Conservation (phyloP, 2,113 vertebrate genomes). For the Vicugna pacos region DNA sequence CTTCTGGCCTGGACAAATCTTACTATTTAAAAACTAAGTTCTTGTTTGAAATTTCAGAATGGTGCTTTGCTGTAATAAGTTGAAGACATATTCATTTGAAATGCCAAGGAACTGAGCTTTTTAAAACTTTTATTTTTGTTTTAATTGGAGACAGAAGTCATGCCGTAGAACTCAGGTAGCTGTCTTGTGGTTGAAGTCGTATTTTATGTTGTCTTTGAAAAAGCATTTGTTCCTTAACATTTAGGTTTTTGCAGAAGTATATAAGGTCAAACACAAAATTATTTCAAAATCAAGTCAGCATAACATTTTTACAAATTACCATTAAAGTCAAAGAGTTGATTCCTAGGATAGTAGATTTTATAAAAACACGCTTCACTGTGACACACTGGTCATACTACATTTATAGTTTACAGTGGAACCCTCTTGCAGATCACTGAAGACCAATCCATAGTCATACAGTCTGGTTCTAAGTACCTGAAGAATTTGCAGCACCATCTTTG, state of each 20-base stretch:
- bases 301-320: slow-evolving; percentile 48
- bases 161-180: not conserved
- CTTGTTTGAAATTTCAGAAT: slow-evolving; percentile 61
- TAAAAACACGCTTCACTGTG: not conserved
- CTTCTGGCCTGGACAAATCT: slow-evolving; percentile 46
- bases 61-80: slow-evolving; percentile 38
- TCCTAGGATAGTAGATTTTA: not conserved
- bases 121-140: slow-evolving; percentile 31
- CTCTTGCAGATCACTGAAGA: not conserved
- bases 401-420: not conserved
- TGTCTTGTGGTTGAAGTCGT: not conserved
- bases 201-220: slow-evolving; percentile 42
- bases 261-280: not conserved
- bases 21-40: slow-evolving; percentile 52
- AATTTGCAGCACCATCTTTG: not conserved
- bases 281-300: slow-evolving; percentile 27
- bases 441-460: not conserved
- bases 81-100: slow-evolving; percentile 35
- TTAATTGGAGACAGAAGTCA: slow-evolving; percentile 5
- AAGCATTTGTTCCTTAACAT: not conserved
- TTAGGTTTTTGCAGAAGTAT: slow-evolving; percentile 16
- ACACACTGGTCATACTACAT: too few relatives aligned
- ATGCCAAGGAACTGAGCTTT: slow-evolving; percentile 52
- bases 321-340: not conserved
- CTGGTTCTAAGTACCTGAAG: not conserved